Evolutionary conservation across 2,797 vertebrate species (phyloP), one percentile per base, ranked within the genome.

Genomic region (Megaceryle alcyon): DNA sequence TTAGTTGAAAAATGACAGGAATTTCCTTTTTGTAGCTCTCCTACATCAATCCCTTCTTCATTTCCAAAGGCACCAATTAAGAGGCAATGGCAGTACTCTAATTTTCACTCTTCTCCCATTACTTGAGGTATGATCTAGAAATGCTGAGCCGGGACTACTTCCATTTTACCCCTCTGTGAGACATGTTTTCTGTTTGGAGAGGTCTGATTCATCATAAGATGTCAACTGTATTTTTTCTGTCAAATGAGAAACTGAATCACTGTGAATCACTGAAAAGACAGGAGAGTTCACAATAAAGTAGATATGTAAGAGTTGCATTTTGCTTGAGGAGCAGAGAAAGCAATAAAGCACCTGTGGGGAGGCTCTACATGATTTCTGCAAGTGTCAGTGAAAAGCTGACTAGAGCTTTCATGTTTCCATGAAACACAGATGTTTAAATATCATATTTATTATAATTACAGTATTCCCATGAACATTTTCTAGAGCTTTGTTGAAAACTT

Each of bases 1-100:
- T 81, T 63, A 57, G 14, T 71, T 60, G 31, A 44, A 83, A 90
- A 83, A 78, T 57, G 14, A 31, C 12, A 41, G 12, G 0, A 13
- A 44, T 83, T 75, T 89, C 15, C 28, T 49, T 73, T 77, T 82
- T 54, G 7, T 51, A 86, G 68, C 19, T 31, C 25, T 86, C 19
- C 28, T 81, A 75, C 37, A 80, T 51, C 26, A 85, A 86, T 23
- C 56, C 7, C 12, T 61, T 48, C 25, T 60, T 53, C 43, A 71
- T 18, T 72, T 86, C 65, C 90, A 96, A 83, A 64, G 57, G 29
- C 77, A 86, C 31, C 41, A 90, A 86, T 86, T 94, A 94, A 82
- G 37, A 92, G 49, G 28, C 28, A 92, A 73, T 0, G 0, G 39
- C 23, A 73, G 39, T 31, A 26, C 51, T 46, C 49, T 49, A 54